Conservation (phyloP, 2,888 invertebrate genomes). For the Maniola hyperantus region DNA sequence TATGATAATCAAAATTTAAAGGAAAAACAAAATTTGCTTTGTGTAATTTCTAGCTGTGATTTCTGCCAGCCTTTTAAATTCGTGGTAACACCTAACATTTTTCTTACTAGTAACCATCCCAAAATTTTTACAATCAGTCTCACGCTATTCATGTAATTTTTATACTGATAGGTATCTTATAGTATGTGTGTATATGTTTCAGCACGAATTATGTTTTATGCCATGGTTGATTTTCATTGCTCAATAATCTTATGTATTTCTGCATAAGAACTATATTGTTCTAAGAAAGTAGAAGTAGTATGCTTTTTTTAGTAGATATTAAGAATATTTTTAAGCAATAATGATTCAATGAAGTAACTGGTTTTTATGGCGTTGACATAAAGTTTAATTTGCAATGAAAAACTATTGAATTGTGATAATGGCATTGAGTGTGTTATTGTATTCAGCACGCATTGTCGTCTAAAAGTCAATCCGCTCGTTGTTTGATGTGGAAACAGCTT, state of each 20-base stretch:
- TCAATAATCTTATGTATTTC: conserved; percentile 1
- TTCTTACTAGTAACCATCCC: conserved; percentile 2
- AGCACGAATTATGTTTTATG: conserved; percentile 16
- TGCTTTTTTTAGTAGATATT: background rate
- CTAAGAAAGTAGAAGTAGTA: background rate
- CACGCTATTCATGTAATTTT: background rate
- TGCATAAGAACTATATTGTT: conserved; percentile 1
- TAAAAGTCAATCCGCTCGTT: conserved; percentile 77
- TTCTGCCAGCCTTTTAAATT: background rate
- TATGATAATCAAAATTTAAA: no score
- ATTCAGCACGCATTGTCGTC: conserved; percentile 77
- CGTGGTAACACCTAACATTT: background rate
- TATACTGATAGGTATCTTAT: background rate
- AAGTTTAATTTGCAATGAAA: conserved; percentile 13
- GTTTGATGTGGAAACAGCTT: conserved; percentile 88
- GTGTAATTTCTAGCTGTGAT: background rate
- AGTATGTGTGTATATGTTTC: conserved; percentile 10
- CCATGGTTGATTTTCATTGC: conserved; percentile 7
- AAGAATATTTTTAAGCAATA: no score
- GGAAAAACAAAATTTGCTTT: background rate
- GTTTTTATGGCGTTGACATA: conserved; percentile 2
- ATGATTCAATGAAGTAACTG: background rate
- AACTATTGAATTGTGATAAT: conserved; percentile 2
- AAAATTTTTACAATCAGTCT: conserved; percentile 7
- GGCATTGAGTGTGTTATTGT: conserved; percentile 45